A percentile compares a stretch with the other conserved stretches of the same genome.
phyloP scores from a whole-genome alignment of 2,113 vertebrate species.

The Mionectes macconnelli region DNA sequence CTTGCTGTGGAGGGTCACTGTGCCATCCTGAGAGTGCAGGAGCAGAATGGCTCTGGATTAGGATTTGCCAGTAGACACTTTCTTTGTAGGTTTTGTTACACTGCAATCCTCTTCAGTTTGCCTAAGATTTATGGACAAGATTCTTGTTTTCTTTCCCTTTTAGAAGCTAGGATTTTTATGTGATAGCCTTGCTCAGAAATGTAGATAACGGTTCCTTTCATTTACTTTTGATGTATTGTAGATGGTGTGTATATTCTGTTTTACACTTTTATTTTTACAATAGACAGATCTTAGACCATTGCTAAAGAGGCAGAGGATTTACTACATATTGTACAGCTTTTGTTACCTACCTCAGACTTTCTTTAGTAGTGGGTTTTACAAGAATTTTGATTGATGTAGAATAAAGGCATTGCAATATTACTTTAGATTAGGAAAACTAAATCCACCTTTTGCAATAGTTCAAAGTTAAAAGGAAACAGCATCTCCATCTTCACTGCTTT shows the following conservation, averaged over 20 bases:
- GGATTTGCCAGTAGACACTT: not conserved
- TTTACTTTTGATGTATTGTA: slow-evolving; percentile 1
- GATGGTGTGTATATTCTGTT: not conserved
- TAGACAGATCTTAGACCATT: not conserved
- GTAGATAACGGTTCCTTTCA: not conserved
- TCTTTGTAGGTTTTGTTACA: not conserved
- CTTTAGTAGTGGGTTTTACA: not conserved
- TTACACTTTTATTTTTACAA: not conserved
- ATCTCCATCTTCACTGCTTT: not conserved
- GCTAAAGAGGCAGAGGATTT: slow-evolving; percentile 27
- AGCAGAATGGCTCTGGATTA: not conserved
- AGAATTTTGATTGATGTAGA: slow-evolving; percentile 4
- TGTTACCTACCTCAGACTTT: not conserved
- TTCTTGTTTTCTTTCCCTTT: not conserved
- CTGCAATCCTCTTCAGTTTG: not conserved
- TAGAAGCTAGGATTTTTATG: slow-evolving; percentile 10
- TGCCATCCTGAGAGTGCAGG: not conserved
- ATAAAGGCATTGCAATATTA: slow-evolving; percentile 3
- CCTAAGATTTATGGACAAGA: not conserved
- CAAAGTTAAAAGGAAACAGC: not conserved
- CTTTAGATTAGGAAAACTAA: slow-evolving; percentile 41
- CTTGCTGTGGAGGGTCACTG: not conserved
- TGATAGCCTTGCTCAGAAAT: slow-evolving; percentile 5
- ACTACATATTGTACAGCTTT: not conserved
- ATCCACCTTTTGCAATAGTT: not conserved